Evolutionary conservation across 2,888 invertebrate species (phyloP).

Genomic region (Eurytoma adleriae): DNA sequence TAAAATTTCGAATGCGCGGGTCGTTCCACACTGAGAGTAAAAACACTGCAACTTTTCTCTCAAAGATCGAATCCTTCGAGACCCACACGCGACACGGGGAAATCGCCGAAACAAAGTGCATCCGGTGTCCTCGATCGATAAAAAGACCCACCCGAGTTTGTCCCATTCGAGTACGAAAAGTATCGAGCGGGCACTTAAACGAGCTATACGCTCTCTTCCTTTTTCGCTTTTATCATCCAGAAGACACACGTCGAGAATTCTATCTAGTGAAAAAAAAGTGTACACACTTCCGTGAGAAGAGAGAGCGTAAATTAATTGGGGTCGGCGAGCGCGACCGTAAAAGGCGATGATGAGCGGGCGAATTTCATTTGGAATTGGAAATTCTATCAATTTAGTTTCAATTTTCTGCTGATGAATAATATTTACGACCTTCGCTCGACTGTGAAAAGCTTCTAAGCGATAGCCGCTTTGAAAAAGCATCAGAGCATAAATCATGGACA

Average conservation of each 20-base stretch:
- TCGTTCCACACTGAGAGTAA: not conserved
- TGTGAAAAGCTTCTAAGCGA: not conserved
- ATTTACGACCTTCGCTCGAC: conserved; percentile 9
- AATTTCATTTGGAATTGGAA: not conserved
- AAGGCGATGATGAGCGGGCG: conserved; percentile 25
- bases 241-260: no score
- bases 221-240: no score
- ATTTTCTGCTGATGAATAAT: not conserved
- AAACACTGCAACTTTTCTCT: conserved; percentile 24
- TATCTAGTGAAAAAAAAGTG: not conserved
- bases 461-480: conserved; percentile 1
- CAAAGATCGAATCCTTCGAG: not conserved
- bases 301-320: not conserved
- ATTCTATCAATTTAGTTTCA: conserved; percentile 11
- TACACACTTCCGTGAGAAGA: not conserved
- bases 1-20: no score
- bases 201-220: no score
- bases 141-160: not conserved
- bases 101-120: conserved; percentile 6
- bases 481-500: conserved; percentile 11
- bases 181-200: no score
- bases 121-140: conserved; percentile 14
- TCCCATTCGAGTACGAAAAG: no score
- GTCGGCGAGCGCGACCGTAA: not conserved
- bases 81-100: conserved; percentile 4